These are phyloP conservation scores for Ryuthela nishihirai DNA, from an alignment of 2,888 invertebrate genomes.

Conservation along the genomic window DNA sequence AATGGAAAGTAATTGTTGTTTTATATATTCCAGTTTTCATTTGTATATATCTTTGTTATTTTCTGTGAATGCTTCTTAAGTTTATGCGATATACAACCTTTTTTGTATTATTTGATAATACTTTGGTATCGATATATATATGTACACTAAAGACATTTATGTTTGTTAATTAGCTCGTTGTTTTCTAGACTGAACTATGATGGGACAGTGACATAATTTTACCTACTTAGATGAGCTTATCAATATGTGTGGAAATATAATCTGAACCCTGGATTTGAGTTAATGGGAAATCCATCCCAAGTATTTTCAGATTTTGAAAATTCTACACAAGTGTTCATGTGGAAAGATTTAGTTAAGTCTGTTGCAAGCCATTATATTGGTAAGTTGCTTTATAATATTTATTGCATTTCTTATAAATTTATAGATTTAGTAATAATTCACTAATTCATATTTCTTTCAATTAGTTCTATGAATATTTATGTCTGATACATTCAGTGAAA, in stretches of 20 bases:
- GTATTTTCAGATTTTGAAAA: slow-evolving; percentile 55
- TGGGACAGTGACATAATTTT: slow-evolving; percentile 52
- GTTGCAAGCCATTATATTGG: slow-evolving; percentile 56
- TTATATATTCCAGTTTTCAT: too few relatives aligned
- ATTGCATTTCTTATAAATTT: background rate
- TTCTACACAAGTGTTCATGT: slow-evolving; percentile 51
- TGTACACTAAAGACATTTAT: background rate
- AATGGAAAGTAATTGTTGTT: too few relatives aligned
- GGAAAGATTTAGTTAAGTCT: slow-evolving; percentile 55
- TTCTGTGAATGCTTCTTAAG: too few relatives aligned
- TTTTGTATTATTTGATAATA: background rate
- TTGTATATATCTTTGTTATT: too few relatives aligned
- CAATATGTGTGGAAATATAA: slow-evolving; percentile 51
- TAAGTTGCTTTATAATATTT: slow-evolving; percentile 43
- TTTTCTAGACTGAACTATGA: background rate
- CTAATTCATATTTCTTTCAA: too few relatives aligned
- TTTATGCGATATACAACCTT: too few relatives aligned
- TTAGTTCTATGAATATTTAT: too few relatives aligned
- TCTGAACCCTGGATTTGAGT: slow-evolving; percentile 59
- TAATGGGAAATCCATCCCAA: slow-evolving; percentile 60
- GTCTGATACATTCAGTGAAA: too few relatives aligned
- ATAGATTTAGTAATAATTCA: too few relatives aligned
- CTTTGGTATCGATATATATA: background rate
- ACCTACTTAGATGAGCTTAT: slow-evolving; percentile 56
- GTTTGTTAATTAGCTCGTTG: too few relatives aligned